Base-by-base conservation (phyloP, 1,140 invertebrate species). In the Calephelis nemesis region DNA sequence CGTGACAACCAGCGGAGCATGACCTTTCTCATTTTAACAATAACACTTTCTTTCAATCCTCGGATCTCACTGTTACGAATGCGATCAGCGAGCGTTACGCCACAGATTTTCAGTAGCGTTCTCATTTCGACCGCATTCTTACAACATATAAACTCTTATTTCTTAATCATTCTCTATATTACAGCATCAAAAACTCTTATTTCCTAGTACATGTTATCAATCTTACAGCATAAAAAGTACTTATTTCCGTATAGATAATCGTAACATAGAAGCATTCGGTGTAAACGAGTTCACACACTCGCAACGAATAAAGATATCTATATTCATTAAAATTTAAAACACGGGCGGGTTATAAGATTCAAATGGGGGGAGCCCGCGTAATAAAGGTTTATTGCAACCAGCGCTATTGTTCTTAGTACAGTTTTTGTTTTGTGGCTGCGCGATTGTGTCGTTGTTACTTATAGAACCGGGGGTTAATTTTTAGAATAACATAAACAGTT, bases 261-360 rank as follows among this genome's bases (percentile, higher is more conserved):
- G 8, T 45, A 45, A 45, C 42, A 42, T 8, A 45, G 42, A 9
- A 45, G 42, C 42, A 30, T 30, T 30, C 42, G 42, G 42, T 45
- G 19, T 54, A 54, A 19, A 19, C 9, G 13, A 19, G 15, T 54
- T 39, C 19, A 30, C 52, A 54, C 19, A 54, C 52, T 30, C 52
- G 52, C 52, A 45, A 45, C 9, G 52, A 54, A 54, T 54, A 54
- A 54, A 54, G 52, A 54, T 54, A 54, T 54, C 52, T 54, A 54
- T 54, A 54, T 54, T 54, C 52, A 54, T 54, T 54, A 54, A 54
- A 54, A 54, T 54, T 54, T 54, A 54, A 54, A 54, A 54, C 52
- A 54, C 52, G 52, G 10, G 52, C 52, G 52, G 52, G 52, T 54
- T 54, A 54, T 54, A 54, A 54, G 50, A 54, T 54, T 19, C 50